Evolutionary conservation across 2,797 vertebrate genomes (phyloP).

Genomic region (Rhodeus uyekii): DNA sequence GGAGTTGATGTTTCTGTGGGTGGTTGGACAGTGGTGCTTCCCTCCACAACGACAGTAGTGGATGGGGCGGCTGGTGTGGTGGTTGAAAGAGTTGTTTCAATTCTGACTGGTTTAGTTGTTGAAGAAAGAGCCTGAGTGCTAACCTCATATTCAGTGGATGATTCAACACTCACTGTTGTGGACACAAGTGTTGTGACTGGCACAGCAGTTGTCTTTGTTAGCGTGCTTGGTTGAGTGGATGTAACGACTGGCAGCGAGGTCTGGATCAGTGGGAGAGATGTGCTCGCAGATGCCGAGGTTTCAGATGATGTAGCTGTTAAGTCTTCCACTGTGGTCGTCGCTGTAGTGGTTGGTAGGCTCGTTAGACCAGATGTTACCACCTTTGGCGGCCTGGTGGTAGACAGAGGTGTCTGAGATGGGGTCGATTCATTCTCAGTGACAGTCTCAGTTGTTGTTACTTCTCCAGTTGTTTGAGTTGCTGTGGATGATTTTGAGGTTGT

Average conservation of each 20-base stretch:
- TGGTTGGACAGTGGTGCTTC: background rate
- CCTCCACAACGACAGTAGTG: background rate
- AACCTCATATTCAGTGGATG: background rate
- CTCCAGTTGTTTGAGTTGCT: background rate
- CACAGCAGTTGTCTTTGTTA: background rate
- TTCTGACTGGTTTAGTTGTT: background rate
- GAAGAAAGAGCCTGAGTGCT: background rate
- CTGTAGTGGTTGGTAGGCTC: background rate
- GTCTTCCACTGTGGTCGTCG: background rate
- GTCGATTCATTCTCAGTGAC: background rate
- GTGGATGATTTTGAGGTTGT: background rate
- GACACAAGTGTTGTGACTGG: constrained; percentile 11
- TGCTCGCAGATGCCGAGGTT: background rate
- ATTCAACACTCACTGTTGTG: background rate
- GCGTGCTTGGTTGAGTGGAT: background rate
- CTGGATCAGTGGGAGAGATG: background rate
- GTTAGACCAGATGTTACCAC: background rate
- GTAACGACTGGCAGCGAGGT: background rate
- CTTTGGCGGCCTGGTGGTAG: background rate
- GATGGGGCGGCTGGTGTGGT: background rate
- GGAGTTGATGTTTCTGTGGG: background rate
- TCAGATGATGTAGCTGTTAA: background rate
- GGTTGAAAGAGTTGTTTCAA: background rate
- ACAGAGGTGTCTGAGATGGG: background rate
- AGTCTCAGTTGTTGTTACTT: background rate